A percentile compares a stretch with the other conserved stretches of the same genome.
Conservation (phyloP, 2,888 invertebrate species). For the Euzetes globulus region DNA sequence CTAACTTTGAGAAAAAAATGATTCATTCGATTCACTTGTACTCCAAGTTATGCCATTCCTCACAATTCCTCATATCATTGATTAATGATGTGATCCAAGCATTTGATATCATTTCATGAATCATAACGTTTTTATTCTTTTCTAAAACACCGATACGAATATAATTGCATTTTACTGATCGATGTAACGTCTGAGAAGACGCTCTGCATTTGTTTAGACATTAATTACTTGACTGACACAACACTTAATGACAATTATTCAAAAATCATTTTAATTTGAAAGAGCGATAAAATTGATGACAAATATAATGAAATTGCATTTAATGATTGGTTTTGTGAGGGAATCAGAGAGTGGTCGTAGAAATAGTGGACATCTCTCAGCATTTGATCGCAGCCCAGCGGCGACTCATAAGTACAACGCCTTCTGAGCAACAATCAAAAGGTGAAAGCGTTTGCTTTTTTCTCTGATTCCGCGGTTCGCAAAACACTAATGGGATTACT, state of each 20-base stretch:
- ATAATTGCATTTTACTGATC: not conserved
- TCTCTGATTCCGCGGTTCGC: not conserved
- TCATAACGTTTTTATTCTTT: not conserved
- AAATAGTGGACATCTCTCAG: conserved; percentile 19
- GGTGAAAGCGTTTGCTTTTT: conserved; percentile 12
- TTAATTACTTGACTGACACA: not conserved
- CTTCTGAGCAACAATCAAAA: conserved; percentile 38
- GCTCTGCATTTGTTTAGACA: no score
- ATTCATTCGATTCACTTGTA: not conserved
- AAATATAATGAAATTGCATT: not conserved
- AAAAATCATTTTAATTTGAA: not conserved
- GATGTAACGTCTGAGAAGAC: not conserved
- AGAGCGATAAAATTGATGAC: no score
- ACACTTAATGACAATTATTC: not conserved
- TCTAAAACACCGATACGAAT: no score
- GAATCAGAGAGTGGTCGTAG: not conserved
- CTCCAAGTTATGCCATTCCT: no score
- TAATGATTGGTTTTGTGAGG: not conserved
- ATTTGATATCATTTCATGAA: not conserved
- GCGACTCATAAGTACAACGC: conserved; percentile 22
- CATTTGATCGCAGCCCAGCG: conserved; percentile 34
- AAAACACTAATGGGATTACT: no score
- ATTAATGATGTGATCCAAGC: not conserved
- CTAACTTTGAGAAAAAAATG: not conserved
- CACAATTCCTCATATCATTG: not conserved